A percentile compares a stretch with the other conserved stretches of the same genome.
These are phyloP conservation scores for Syngnathus rostellatus DNA, from an alignment of 2,797 vertebrate species.

Conservation along the genomic window DNA sequence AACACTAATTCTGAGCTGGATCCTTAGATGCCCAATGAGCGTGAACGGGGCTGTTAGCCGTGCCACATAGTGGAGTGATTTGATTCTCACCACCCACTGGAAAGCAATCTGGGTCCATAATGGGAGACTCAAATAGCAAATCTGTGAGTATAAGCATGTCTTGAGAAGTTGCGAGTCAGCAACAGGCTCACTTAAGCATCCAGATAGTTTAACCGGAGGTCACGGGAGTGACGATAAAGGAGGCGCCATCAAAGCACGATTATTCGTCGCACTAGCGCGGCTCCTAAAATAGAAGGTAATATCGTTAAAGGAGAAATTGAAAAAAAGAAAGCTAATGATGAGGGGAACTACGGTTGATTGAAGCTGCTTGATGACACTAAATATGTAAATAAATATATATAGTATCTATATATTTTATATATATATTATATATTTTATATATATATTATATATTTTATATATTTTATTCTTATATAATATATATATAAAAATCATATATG, in stretches of 20 bases:
- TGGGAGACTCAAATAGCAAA: slow-evolving; percentile 60
- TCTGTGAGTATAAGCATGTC: slow-evolving; percentile 54
- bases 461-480: no score
- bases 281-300: slow-evolving; percentile 9
- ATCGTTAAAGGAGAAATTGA: neutral
- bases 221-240: slow-evolving; percentile 24
- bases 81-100: slow-evolving; percentile 50
- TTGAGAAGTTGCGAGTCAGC: slow-evolving; percentile 50
- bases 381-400: no score
- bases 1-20: slow-evolving; percentile 43
- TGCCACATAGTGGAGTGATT: slow-evolving; percentile 42
- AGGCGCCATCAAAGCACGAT: slow-evolving; percentile 8
- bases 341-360: neutral
- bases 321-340: no score
- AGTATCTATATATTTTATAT: no score
- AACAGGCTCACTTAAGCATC: slow-evolving; percentile 45
- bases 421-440: no score
- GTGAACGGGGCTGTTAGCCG: slow-evolving; percentile 47
- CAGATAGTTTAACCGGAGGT: slow-evolving; percentile 47
- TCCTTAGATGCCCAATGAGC: slow-evolving; percentile 44
- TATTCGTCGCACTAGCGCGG: slow-evolving; percentile 9
- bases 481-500: no score
- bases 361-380: neutral
- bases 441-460: no score
- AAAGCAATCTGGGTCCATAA: slow-evolving; percentile 61